phyloP scores from a whole-genome alignment of 1,140 invertebrate species.

The Argopecten irradians region DNA sequence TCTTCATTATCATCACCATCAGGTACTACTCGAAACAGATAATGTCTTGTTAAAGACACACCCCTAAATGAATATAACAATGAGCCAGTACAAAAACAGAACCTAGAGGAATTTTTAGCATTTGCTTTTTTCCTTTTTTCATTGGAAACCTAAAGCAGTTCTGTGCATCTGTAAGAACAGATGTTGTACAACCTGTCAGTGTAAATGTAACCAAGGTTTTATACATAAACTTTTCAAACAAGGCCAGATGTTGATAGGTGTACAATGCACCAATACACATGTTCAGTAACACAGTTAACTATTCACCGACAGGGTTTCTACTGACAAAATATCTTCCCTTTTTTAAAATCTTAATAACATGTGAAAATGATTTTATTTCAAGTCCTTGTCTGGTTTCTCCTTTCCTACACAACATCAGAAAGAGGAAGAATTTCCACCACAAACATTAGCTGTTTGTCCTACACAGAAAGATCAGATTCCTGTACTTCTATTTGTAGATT shows the following conservation, averaged over 20 bases:
- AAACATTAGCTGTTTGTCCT: not conserved
- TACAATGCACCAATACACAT: too few species aligned
- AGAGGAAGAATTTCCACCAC: not conserved
- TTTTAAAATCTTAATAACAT: not conserved
- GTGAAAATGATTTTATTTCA: not conserved
- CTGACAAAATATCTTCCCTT: too few species aligned
- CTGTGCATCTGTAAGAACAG: not conserved
- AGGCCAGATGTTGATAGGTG: not conserved
- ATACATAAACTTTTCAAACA: not conserved
- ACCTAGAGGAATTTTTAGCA: too few species aligned
- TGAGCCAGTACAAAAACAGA: too few species aligned
- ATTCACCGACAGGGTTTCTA: too few species aligned
- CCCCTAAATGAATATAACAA: too few species aligned
- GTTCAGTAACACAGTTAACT: too few species aligned
- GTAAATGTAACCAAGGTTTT: not conserved
- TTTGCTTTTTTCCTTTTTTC: too few species aligned
- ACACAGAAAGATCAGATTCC: not conserved
- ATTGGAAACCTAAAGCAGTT: too few species aligned
- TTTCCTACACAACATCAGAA: not conserved
- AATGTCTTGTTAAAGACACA: too few species aligned
- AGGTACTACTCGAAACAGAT: too few species aligned
- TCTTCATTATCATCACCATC: too few species aligned
- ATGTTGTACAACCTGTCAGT: not conserved
- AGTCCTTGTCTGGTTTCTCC: not conserved
- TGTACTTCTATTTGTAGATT: not conserved